phyloP scores from a whole-genome alignment of 2,888 invertebrate species.

The Ichneumoninae sp. region DNA sequence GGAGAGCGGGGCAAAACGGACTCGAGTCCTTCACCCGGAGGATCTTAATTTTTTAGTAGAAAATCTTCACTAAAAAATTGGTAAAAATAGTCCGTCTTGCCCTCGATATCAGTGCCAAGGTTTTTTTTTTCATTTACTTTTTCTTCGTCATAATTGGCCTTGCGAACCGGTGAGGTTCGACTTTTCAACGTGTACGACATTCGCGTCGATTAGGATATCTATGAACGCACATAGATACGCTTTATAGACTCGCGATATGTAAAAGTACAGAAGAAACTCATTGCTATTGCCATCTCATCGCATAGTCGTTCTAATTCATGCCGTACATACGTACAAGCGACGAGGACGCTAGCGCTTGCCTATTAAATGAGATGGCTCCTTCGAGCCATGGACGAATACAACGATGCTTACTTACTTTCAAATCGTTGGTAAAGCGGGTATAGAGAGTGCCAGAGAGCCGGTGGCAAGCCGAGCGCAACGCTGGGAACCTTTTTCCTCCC shows the following conservation, averaged over 20 bases:
- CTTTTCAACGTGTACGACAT: background rate
- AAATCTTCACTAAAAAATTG: background rate
- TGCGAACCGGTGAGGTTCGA: background rate
- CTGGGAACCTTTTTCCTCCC: constrained; percentile 59
- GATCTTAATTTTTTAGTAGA: background rate
- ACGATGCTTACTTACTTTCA: constrained; percentile 66
- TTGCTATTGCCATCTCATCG: constrained; percentile 73
- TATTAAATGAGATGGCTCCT: constrained; percentile 70
- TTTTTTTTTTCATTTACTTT: background rate
- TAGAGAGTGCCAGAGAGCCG: constrained; percentile 37
- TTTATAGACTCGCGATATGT: constrained; percentile 9
- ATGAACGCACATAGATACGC: constrained; percentile 1
- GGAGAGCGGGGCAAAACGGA: background rate
- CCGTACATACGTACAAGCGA: constrained; percentile 64
- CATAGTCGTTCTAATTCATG: constrained; percentile 74
- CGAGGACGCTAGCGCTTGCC: constrained; percentile 68
- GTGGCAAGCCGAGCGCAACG: constrained; percentile 60
- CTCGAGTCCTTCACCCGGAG: background rate
- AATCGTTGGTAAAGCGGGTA: constrained; percentile 55
- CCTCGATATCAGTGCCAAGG: background rate
- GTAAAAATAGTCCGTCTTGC: background rate
- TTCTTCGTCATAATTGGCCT: background rate
- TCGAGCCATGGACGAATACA: constrained; percentile 34
- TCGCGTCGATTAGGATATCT: constrained; percentile 18
- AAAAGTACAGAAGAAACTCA: constrained; percentile 62